These are phyloP conservation scores for Cryptotermes secundus DNA, from an alignment of 1,140 invertebrate genomes.

Conservation along the genomic window DNA sequence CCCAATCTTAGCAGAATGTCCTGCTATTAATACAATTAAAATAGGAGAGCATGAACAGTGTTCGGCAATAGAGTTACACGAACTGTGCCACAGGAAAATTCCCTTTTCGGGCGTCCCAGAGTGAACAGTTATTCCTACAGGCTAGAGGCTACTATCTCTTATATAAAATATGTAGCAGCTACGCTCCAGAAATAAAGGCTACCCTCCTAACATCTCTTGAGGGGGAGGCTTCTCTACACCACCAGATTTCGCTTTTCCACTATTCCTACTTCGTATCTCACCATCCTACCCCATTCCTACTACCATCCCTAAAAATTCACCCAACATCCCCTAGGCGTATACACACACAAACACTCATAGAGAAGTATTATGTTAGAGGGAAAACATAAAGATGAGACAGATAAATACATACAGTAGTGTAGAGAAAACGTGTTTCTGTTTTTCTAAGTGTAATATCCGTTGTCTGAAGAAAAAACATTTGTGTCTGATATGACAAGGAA, in stretches of 20 bases:
- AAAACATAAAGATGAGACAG: background rate
- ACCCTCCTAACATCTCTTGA: background rate
- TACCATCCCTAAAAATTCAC: background rate
- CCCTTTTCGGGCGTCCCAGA: background rate
- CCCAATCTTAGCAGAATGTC: no score
- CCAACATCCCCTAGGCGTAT: slow-evolving; percentile 13
- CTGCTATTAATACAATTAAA: no score
- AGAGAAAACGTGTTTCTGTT: slow-evolving; percentile 1
- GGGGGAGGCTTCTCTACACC: background rate
- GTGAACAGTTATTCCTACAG: background rate
- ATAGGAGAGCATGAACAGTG: no score
- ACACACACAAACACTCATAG: background rate
- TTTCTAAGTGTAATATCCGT: background rate
- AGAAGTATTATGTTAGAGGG: background rate
- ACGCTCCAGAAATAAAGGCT: background rate
- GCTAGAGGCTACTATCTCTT: background rate
- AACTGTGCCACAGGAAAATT: background rate
- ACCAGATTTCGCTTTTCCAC: slow-evolving; percentile 18
- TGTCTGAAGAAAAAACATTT: background rate
- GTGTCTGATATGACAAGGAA: slow-evolving; percentile 12
- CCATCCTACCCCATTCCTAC: slow-evolving; percentile 1
- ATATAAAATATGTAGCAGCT: slow-evolving; percentile 14
- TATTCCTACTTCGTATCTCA: slow-evolving; percentile 6
- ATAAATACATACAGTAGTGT: background rate
- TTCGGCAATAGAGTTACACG: background rate